Conservation (phyloP, 2,797 vertebrate genomes). For the Momotus momota region DNA sequence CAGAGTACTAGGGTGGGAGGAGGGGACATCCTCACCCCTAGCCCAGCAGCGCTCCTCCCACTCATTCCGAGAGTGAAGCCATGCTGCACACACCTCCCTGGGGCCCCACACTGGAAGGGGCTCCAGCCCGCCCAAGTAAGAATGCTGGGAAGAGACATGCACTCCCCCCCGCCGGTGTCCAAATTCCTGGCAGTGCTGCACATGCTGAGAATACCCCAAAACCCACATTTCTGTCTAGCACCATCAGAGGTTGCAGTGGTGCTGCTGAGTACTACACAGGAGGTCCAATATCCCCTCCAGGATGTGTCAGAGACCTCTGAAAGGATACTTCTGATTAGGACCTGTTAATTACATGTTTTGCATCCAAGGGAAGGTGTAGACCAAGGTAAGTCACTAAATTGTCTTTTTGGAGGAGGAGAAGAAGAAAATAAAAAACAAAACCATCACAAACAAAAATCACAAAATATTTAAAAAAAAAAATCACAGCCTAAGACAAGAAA, state of each 20-base stretch:
- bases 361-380: neutral
- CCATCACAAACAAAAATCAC: fast-evolving
- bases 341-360: neutral
- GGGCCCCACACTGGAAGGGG: fast-evolving
- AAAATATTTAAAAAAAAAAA: neutral
- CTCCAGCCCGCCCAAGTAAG: neutral
- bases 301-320: neutral
- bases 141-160: fast-evolving
- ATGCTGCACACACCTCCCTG: neutral
- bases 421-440: neutral
- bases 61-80: neutral
- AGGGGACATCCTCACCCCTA: neutral
- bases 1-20: fast-evolving
- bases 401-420: neutral
- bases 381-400: neutral
- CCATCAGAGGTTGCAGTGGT: neutral
- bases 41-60: neutral
- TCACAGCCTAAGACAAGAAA: neutral
- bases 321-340: neutral
- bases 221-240: neutral
- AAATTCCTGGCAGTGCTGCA: neutral
- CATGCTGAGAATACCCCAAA: neutral
- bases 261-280: neutral
- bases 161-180: fast-evolving
- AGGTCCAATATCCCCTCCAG: neutral